phyloP scores from a whole-genome alignment of 64 coral and sea anemone genomes.

The Stylophora pistillata region DNA sequence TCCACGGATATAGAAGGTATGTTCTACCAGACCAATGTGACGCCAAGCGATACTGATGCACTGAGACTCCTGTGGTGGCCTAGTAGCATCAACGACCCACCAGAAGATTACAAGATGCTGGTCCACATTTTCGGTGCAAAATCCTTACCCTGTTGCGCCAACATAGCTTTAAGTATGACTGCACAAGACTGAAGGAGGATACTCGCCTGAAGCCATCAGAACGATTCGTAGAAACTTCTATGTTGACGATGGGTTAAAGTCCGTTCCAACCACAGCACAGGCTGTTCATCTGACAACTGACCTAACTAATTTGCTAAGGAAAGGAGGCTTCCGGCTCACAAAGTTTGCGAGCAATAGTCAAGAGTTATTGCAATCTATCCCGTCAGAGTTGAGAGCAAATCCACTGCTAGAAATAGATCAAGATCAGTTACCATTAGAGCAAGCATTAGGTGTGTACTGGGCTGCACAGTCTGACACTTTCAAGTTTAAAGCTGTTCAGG shows the following conservation, averaged over 20 bases:
- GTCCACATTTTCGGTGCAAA: constrained; percentile 45
- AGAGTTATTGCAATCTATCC: constrained; percentile 26
- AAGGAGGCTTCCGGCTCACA: constrained; percentile 43
- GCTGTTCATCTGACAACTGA: neutral
- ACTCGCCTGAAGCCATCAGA: neutral
- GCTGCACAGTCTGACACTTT: constrained; percentile 37
- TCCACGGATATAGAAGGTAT: constrained; percentile 38
- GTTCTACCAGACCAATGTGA: constrained; percentile 43
- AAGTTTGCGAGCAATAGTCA: constrained; percentile 53
- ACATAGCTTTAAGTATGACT: constrained; percentile 18
- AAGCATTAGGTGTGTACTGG: constrained; percentile 56
- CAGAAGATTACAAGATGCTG: constrained; percentile 30
- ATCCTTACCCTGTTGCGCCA: constrained; percentile 32
- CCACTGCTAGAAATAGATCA: constrained; percentile 30
- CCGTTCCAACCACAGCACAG: neutral
- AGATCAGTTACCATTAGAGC: constrained; percentile 43
- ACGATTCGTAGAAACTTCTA: constrained; percentile 39
- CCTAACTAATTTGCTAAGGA: constrained; percentile 15
- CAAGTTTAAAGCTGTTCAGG: constrained; percentile 10
- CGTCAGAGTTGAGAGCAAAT: constrained; percentile 19
- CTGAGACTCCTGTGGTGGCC: constrained; percentile 43
- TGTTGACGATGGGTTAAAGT: constrained; percentile 49
- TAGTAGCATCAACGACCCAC: neutral
- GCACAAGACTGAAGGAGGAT: constrained; percentile 22
- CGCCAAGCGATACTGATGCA: constrained; percentile 9